Base-by-base conservation (phyloP, 2,888 invertebrate genomes). In the Agrochola lota region DNA sequence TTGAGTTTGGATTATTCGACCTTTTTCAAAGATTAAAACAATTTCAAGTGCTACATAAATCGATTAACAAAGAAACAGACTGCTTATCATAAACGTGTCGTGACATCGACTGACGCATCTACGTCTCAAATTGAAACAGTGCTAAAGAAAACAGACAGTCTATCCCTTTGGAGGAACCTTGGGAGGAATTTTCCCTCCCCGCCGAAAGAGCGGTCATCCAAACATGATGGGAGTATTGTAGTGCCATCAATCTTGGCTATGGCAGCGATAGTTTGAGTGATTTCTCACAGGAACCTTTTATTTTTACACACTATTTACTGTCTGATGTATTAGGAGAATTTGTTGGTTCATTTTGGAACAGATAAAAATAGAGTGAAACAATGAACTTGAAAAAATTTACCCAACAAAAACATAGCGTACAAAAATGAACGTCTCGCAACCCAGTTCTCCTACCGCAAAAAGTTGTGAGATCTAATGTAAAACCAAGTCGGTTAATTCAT, bases 241-340 rank as follows among this genome's bases (percentile, higher is more conserved):
- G 49, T 63, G 43, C 49, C 71, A 81, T 85, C 80, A 80, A 77
- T 72, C 83, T 87, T 85, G 26, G 2, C 71, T 52, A 71, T 75
- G 52, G 69, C 60, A 72, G 52, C 35, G 15, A 80, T 75, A 78
- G 68, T 77, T 59, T 80, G 75, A 72, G 70, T 85, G 71, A 87
- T 86, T 86, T 83, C 80, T 77, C 72, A 30, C 17, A 66, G 77
- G 85, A 72, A 46, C 40, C 68, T 68, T 71, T 71, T 80, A 74
- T 74, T 80, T 84, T 70, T 55, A 59, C 30, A 70, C 55, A 52
- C 11, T 57, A 64, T 77, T 72, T 57, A 80, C 59, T 59, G 26
- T 52, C 35, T 64, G 43, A 57, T 59, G 20, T 78, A 69, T 81
- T n/a, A 40, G 59, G 15, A n/a, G 71, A 46, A 59, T 11, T 59